phyloP scores from a whole-genome alignment of 2,888 invertebrate genomes.

The Lacanobia wlatinum region DNA sequence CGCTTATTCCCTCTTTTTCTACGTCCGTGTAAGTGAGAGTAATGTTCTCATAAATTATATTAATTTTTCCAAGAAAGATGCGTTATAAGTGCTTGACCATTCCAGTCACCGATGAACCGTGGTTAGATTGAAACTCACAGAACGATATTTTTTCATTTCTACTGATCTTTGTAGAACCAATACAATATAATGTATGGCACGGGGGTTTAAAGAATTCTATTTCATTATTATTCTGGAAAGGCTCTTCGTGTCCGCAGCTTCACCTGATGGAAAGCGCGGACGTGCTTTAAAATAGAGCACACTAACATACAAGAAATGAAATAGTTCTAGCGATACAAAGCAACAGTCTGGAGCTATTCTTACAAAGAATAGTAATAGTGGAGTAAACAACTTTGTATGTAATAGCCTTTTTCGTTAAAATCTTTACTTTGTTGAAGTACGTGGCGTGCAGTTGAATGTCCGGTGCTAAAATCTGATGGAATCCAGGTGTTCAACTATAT shows the following conservation, averaged over 20 bases:
- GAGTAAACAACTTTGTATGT: slow-evolving; percentile 39
- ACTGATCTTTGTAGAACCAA: slow-evolving; percentile 7
- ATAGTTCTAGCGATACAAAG: slow-evolving; percentile 34
- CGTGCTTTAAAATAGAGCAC: slow-evolving; percentile 44
- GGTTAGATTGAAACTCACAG: background rate
- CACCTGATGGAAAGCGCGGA: slow-evolving; percentile 44
- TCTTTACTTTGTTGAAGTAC: slow-evolving; percentile 23
- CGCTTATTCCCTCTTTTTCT: slow-evolving; percentile 44
- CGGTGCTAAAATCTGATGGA: slow-evolving; percentile 20
- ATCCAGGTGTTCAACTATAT: slow-evolving; percentile 16
- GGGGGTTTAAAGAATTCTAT: slow-evolving; percentile 9
- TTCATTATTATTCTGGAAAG: slow-evolving; percentile 39
- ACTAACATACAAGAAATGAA: slow-evolving; percentile 18
- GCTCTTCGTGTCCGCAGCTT: slow-evolving; percentile 15
- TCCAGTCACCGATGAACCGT: background rate
- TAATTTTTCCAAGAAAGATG: slow-evolving; percentile 29
- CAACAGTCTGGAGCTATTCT: slow-evolving; percentile 27
- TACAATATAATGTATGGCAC: slow-evolving; percentile 3
- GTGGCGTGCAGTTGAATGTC: slow-evolving; percentile 8
- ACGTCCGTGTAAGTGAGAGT: slow-evolving; percentile 42
- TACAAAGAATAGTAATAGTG: slow-evolving; percentile 32
- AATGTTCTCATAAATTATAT: slow-evolving; percentile 42
- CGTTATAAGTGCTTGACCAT: background rate
- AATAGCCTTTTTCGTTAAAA: slow-evolving; percentile 12
- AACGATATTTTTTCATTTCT: background rate